Conservation (phyloP, 1,140 invertebrate species). For the Rhopalosiphum padi region DNA sequence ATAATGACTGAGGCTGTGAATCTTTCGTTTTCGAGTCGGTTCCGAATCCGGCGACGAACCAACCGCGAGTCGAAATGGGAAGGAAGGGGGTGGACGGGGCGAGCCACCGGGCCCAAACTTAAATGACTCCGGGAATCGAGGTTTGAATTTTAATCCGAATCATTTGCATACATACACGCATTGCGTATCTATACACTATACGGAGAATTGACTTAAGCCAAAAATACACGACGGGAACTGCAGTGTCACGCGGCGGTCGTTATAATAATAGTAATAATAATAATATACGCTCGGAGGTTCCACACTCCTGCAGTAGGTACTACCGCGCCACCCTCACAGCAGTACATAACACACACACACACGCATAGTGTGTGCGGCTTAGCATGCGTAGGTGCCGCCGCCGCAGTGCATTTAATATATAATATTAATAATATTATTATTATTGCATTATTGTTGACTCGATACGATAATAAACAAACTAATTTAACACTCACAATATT, state of each 20-base stretch:
- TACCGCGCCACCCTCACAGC: too few relatives aligned
- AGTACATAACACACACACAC: too few relatives aligned
- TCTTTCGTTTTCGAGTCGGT: constrained; percentile 19
- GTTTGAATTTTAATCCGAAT: constrained; percentile 56
- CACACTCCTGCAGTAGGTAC: neutral
- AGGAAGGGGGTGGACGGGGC: neutral
- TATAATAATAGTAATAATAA: neutral
- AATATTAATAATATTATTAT: too few relatives aligned
- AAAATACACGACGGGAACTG: neutral
- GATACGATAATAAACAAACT: too few relatives aligned
- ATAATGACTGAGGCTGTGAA: constrained; percentile 27
- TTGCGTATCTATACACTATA: neutral
- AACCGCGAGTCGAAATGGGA: neutral
- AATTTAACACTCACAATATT: too few relatives aligned
- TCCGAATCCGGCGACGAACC: neutral
- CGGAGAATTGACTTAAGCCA: constrained; percentile 40
- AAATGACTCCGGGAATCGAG: constrained; percentile 21
- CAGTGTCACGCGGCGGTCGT: neutral
- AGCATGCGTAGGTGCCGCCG: too few relatives aligned
- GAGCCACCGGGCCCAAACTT: neutral
- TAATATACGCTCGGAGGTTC: neutral
- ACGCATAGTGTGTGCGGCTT: too few relatives aligned
- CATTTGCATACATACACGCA: constrained; percentile 24
- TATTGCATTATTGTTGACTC: too few relatives aligned
- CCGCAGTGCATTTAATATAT: too few relatives aligned